Evolutionary conservation across 2,113 vertebrate species (phyloP).

Genomic region (Chloebia gouldiae): DNA sequence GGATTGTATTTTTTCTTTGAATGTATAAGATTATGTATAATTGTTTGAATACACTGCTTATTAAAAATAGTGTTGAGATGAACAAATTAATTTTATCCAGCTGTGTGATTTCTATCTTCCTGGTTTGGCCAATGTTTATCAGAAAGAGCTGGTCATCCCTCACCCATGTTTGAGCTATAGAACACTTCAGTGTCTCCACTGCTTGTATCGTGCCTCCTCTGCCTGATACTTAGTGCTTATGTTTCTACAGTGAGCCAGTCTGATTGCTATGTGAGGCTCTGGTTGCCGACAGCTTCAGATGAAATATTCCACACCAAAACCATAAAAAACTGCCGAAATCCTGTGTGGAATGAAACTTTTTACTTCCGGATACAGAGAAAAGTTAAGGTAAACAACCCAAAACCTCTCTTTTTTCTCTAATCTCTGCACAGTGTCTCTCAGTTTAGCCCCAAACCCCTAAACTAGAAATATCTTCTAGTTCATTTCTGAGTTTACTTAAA

Average conservation of each 20-base stretch:
- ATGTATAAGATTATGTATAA: background rate
- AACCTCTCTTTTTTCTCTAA: background rate
- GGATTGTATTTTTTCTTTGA: background rate
- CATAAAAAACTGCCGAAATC: slow-evolving; percentile 66
- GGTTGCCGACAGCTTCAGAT: slow-evolving; percentile 74
- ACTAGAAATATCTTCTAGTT: background rate
- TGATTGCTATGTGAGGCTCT: slow-evolving; percentile 77
- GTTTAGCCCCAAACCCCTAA: background rate
- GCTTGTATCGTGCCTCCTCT: background rate
- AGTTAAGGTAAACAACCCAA: slow-evolving; percentile 69
- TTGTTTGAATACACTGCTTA: background rate
- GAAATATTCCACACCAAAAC: slow-evolving; percentile 67
- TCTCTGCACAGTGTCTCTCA: background rate
- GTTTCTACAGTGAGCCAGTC: slow-evolving; percentile 58
- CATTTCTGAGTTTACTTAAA: background rate
- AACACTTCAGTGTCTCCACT: background rate
- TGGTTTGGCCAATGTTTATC: background rate
- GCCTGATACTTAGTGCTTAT: background rate
- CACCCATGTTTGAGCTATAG: background rate
- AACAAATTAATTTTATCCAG: background rate
- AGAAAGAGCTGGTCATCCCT: background rate
- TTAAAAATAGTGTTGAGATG: background rate
- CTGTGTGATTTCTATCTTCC: background rate
- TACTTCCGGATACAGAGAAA: slow-evolving; percentile 68
- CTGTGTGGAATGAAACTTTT: slow-evolving; percentile 81